phyloP scores from a whole-genome alignment of 2,888 invertebrate genomes.

The Hirtodrosophila cameraria region DNA sequence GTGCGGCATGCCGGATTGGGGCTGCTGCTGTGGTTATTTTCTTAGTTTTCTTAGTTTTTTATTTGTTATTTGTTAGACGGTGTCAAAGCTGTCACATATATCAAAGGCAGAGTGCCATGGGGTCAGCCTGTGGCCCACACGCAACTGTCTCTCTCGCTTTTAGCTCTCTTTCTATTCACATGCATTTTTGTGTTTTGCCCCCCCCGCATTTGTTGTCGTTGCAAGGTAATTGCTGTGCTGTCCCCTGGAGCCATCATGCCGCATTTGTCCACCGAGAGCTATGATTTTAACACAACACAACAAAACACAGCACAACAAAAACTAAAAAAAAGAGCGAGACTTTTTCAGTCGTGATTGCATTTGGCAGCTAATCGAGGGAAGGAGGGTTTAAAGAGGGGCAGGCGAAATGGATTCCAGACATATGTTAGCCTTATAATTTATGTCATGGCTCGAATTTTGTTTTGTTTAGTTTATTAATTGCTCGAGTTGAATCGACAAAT shows the following conservation, averaged over 20 bases:
- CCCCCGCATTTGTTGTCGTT: conserved; percentile 28
- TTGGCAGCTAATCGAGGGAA: conserved; percentile 57
- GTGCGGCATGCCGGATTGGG: conserved; percentile 5
- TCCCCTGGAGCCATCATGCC: conserved; percentile 78
- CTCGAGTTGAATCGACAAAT: conserved; percentile 48
- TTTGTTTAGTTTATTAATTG: conserved; percentile 74
- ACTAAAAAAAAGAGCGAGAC: too few relatives aligned
- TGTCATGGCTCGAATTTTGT: conserved; percentile 56
- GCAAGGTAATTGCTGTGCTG: conserved; percentile 71
- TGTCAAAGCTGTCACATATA: conserved; percentile 81
- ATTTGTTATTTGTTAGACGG: conserved; percentile 78
- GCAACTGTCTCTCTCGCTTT: conserved; percentile 53
- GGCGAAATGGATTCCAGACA: conserved; percentile 54
- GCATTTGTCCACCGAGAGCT: conserved; percentile 76
- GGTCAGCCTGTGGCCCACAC: conserved; percentile 75
- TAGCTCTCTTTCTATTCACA: conserved; percentile 25
- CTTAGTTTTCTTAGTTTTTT: too few relatives aligned
- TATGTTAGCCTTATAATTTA: conserved; percentile 77
- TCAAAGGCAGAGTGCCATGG: conserved; percentile 68
- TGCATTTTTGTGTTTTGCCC: conserved; percentile 22
- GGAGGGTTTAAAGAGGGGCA: neutral
- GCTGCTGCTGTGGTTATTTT: conserved; percentile 65
- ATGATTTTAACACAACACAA: conserved; percentile 58
- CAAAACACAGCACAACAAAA: conserved; percentile 26
- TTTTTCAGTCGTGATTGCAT: conserved; percentile 74